Percentiles rank a stretch among this genome's conserved stretches.
phyloP scores from a whole-genome alignment of 1,140 invertebrate species.

The Brachionus koreanus region DNA sequence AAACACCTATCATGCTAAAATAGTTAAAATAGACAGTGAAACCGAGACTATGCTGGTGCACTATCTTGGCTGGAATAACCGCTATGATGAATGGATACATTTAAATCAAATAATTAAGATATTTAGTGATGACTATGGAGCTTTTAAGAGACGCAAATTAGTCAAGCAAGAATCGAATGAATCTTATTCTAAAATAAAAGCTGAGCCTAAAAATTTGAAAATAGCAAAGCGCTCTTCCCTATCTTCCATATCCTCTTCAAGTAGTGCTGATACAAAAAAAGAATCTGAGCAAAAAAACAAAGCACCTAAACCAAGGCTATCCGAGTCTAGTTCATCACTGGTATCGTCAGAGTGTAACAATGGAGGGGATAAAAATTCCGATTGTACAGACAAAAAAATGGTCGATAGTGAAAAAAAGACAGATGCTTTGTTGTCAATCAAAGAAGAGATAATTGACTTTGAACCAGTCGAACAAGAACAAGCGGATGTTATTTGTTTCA shows the following conservation, averaged over 20 bases:
- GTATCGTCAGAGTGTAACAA: background rate
- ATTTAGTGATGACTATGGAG: conserved; percentile 34
- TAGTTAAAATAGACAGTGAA: conserved; percentile 2
- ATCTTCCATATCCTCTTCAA: background rate
- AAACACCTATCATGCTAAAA: conserved; percentile 30
- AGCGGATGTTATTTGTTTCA: background rate
- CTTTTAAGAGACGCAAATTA: conserved; percentile 9
- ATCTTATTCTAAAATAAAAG: background rate
- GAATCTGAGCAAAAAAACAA: background rate
- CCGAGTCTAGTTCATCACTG: background rate
- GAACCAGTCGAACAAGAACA: background rate
- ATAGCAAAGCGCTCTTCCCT: background rate
- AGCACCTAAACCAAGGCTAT: background rate
- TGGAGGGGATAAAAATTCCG: background rate
- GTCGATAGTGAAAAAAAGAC: background rate
- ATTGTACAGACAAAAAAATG: background rate
- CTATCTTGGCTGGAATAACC: conserved; percentile 38
- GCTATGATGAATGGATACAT: conserved; percentile 43
- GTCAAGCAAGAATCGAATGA: background rate
- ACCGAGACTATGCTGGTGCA: conserved; percentile 19
- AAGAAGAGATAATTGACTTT: conserved; percentile 38
- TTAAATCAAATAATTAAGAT: conserved; percentile 17
- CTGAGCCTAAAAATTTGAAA: background rate
- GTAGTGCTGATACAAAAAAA: background rate
- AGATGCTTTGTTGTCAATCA: background rate